Evolutionary conservation across 2,888 invertebrate genomes (phyloP), one percentile per base, ranked within the genome.

Genomic region (Eustalomyia histrio): DNA sequence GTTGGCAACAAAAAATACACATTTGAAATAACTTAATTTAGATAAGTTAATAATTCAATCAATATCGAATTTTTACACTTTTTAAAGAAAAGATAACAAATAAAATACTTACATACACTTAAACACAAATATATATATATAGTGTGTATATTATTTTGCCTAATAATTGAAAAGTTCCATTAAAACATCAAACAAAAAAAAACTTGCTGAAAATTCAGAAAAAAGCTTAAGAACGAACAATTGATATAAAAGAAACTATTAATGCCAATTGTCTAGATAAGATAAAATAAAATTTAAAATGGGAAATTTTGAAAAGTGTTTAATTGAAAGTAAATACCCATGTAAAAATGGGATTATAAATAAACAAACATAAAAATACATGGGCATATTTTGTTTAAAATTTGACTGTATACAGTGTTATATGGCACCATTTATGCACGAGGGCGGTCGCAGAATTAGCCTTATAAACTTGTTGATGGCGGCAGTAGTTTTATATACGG

Each of bases 231-330:
- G 10, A 35, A 35, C 8, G 7, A 35, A 39, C 39, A 12, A 39
- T 14, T 39, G 3, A 39, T 12, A 3, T 4, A 12, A 1, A 8
- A 14, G 1, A 39, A 57, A 57, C 10, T 57, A 57, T n/a, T 10
- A 29, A 14, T 24, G 21, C 18, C 57, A 57, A 21, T 57, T 57
- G 10, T 7, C 21, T 24, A 9, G 29, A 57, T 18, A 57, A 57
- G n/a, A 57, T 18, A 57, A 57, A 14, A 57, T n/a, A 14, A 18
- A 57, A 57, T 57, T 14, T 33, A 33, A 61, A 16, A 61, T 35
- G 35, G 39, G n/a, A 39, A 12, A 61, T 61, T n/a, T 17, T 12
- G 29, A 29, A 29, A 14, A 35, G 39, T 39, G 10, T 12, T 39
- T 12, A 39, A 35, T 10, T 5, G 9, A 2, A 35, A 35, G 2